Percentiles rank a stretch among this genome's conserved stretches.
These are phyloP conservation scores for Melanogrammus aeglefinus DNA, from an alignment of 2,797 vertebrate species.

Conservation along the genomic window DNA sequence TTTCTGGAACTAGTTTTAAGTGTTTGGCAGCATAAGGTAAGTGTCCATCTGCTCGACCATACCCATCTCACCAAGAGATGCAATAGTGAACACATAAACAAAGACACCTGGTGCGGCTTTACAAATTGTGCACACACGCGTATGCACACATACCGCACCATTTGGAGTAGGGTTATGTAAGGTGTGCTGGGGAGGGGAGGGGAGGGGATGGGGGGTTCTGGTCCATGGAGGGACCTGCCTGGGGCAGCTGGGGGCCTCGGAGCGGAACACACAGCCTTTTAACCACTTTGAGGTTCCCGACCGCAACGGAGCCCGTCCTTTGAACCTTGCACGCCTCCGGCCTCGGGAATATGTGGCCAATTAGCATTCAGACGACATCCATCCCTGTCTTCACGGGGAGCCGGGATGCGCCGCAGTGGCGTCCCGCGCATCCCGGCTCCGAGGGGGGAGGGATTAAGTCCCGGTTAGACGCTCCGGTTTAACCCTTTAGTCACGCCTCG, in stretches of 20 bases:
- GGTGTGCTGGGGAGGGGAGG: constrained; percentile 22
- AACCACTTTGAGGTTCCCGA: constrained; percentile 60
- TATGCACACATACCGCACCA: constrained; percentile 18
- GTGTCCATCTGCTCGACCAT: too few species aligned
- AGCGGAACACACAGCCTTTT: constrained; percentile 54
- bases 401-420: constrained; percentile 32
- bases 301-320: constrained; percentile 48
- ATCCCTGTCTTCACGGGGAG: constrained; percentile 61
- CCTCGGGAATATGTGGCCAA: constrained; percentile 52
- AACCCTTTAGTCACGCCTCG: background rate
- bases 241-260: constrained; percentile 47
- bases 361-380: constrained; percentile 66
- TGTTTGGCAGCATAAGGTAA: too few species aligned
- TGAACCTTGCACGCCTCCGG: constrained; percentile 60
- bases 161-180: constrained; percentile 29
- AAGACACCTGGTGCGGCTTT: background rate
- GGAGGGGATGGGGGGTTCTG: constrained; percentile 15
- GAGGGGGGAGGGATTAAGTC: constrained; percentile 46
- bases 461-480: constrained; percentile 7
- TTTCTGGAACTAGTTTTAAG: too few species aligned
- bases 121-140: background rate
- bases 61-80: too few species aligned
- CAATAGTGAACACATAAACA: background rate
- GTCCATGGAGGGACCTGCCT: constrained; percentile 45
- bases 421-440: constrained; percentile 43